phyloP scores from a whole-genome alignment of 2,888 invertebrate genomes.

The Magallana nippona region DNA sequence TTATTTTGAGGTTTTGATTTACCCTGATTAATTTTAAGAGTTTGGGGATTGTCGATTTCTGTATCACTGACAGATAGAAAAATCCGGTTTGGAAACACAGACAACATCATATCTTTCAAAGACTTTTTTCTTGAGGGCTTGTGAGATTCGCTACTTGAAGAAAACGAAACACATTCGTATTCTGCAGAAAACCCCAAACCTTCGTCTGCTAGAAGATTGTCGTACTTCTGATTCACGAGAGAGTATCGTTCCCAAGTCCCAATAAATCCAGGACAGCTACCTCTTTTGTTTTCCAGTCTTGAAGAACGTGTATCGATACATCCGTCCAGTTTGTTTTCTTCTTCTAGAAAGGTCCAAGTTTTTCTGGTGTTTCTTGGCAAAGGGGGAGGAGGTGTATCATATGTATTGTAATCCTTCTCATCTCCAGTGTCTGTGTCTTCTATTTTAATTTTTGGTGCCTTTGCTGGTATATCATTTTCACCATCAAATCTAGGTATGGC shows the following conservation, averaged over 20 bases:
- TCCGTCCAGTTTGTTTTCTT: background rate
- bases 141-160: background rate
- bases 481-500: background rate
- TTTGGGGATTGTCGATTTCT: background rate
- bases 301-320: background rate
- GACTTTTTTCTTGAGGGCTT: background rate
- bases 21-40: background rate
- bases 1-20: background rate
- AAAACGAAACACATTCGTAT: background rate
- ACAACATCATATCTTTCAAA: background rate
- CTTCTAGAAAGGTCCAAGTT: background rate
- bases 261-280: background rate
- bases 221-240: background rate
- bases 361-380: background rate
- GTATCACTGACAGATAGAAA: background rate
- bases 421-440: background rate
- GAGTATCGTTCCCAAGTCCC: conserved; percentile 10
- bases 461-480: background rate
- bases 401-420: background rate
- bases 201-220: conserved; percentile 1
- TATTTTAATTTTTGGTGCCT: background rate
- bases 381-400: conserved; percentile 16
- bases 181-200: background rate
- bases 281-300: background rate
- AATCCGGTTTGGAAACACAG: background rate